These are phyloP conservation scores for Idaea dimidiata DNA, from an alignment of 2,888 invertebrate species.

Conservation along the genomic window DNA sequence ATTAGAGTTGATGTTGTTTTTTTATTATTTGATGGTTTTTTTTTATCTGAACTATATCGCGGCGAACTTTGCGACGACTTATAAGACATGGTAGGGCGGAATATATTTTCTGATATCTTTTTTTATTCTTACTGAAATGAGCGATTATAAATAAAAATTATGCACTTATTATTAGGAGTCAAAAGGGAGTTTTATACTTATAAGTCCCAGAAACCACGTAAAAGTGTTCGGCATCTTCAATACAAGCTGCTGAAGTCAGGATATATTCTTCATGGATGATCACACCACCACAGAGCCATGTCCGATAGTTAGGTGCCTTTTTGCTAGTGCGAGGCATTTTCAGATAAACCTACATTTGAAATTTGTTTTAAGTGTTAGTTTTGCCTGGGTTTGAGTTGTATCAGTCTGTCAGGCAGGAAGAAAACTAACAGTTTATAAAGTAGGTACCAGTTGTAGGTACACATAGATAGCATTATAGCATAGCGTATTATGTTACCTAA, in stretches of 20 bases:
- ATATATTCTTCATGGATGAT: slow-evolving; percentile 66
- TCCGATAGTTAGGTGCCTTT: slow-evolving; percentile 49
- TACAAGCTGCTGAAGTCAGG: slow-evolving; percentile 68
- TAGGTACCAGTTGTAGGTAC: no score
- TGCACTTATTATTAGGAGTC: neutral
- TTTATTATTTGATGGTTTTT: no score
- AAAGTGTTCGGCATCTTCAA: slow-evolving; percentile 65
- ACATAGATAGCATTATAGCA: no score
- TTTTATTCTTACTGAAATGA: no score
- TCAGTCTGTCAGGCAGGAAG: neutral
- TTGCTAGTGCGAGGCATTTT: slow-evolving; percentile 53
- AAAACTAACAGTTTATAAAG: no score
- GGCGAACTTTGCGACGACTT: no score
- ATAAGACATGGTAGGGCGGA: no score
- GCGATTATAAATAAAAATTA: no score
- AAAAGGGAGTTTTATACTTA: slow-evolving; percentile 41
- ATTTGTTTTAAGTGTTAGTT: neutral
- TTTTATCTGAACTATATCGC: no score
- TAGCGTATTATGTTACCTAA: no score
- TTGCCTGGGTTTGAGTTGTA: neutral
- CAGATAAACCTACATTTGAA: slow-evolving; percentile 51
- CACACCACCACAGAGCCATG: slow-evolving; percentile 64
- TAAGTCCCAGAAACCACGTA: slow-evolving; percentile 68
- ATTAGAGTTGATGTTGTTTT: no score
- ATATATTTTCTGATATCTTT: no score